phyloP scores from a whole-genome alignment of 2,797 vertebrate species.

The Coregonus suidteri region DNA sequence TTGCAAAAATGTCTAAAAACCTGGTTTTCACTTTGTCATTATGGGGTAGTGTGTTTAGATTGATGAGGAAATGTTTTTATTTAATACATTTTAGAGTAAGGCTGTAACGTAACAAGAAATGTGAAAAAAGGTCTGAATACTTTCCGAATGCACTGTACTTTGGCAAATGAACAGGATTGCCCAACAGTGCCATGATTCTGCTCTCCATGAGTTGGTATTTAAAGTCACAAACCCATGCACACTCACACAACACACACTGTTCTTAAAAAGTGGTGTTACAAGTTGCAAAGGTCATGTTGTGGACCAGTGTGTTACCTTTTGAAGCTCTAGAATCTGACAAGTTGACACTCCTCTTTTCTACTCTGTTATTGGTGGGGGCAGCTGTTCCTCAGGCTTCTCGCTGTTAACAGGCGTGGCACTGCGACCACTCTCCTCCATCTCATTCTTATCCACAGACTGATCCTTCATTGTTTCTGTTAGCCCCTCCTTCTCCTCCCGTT shows the following conservation, averaged over 20 bases:
- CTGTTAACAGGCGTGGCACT: slow-evolving; percentile 96
- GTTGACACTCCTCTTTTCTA: slow-evolving; percentile 74
- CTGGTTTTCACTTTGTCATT: too few relatives aligned
- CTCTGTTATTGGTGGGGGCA: slow-evolving; percentile 61
- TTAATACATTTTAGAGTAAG: too few relatives aligned
- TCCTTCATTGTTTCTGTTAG: slow-evolving; percentile 70
- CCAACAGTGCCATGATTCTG: not conserved
- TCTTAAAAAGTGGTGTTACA: not conserved
- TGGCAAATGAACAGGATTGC: not conserved
- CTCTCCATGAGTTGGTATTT: not conserved
- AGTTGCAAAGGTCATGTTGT: not conserved
- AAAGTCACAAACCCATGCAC: not conserved
- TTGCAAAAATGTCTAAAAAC: too few relatives aligned
- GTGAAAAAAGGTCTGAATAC: too few relatives aligned
- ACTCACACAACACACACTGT: not conserved
- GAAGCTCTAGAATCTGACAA: slow-evolving; percentile 82
- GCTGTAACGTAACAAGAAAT: too few relatives aligned
- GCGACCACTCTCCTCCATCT: slow-evolving; percentile 97
- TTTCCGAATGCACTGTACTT: not conserved
- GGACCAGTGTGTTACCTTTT: slow-evolving; percentile 79
- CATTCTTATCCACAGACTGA: slow-evolving; percentile 87
- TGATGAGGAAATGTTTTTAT: too few relatives aligned
- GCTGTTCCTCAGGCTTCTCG: slow-evolving; percentile 84
- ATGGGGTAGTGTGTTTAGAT: too few relatives aligned
- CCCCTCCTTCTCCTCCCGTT: slow-evolving; percentile 59